Base-by-base conservation (phyloP, 2,888 invertebrate genomes). In the Cheilosia grossa region DNA sequence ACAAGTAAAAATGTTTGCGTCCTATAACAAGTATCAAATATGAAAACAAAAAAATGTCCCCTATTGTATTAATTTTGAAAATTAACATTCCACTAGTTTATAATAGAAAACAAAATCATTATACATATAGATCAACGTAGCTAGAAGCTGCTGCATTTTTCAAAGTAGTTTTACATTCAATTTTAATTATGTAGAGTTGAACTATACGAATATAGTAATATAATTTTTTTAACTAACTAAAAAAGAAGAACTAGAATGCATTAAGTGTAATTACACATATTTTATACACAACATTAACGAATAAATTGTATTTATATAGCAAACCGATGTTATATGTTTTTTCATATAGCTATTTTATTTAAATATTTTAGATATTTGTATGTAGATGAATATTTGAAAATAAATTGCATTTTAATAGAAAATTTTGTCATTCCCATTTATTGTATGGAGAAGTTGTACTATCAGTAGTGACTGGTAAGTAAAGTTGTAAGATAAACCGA, bases 371-470 rank as follows among this genome's bases (percentile, higher is more conserved):
- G 49, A 78, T 82, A 79, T 82, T 82, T 73, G 82, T 82, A 82
- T 15, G 82, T 79, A 82, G 82, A 82, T 42, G 40, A 78, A 67
- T 79, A 82, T 66, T 77, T 66, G 44, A 78, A 49, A 81, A 66
- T 63, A 74, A 80, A 82, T 40, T 51, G 59, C 70, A 77, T 82
- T 82, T 82, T 70, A 77, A 59, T 82, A 66, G 37, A 70, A 66
- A 42, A 5, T 4, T 15, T 4, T 24, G 13, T 24, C 5, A 15
- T 6, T 13, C 1, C 5, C 13, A 1, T 51, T 24, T 24, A 6
- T 15, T 51, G 10, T 47, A n/a, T 7, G n/a, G 2, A n/a, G 0
- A 37, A 10, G 7, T 47, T 47, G 0, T 7, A 9, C 24, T 24
- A 15, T 21, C 13, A 2, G 19, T 49, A 10, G 6, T 49, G 15